Conservation (phyloP, 2,888 invertebrate species). For the Campaea margaritaria region DNA sequence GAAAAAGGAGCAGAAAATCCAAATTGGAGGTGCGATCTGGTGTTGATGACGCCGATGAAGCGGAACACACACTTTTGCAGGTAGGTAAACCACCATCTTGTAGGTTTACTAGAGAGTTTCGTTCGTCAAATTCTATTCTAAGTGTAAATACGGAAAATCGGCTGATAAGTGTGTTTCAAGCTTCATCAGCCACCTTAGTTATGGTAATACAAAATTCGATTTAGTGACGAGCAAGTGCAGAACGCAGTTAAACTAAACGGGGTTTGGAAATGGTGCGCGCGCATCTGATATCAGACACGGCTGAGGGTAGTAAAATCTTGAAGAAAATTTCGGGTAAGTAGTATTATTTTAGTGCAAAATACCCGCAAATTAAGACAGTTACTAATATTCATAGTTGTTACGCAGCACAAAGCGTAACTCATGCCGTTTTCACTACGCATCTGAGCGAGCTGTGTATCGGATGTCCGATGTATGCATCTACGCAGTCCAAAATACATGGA, state of each 20-base stretch:
- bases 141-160: too few relatives aligned
- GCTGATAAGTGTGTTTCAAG: too few relatives aligned
- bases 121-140: background rate
- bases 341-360: background rate
- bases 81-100: slow-evolving; percentile 41
- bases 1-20: slow-evolving; percentile 35
- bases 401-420: too few relatives aligned
- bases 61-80: slow-evolving; percentile 29
- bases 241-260: slow-evolving; percentile 1
- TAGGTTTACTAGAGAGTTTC: background rate
- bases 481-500: too few relatives aligned
- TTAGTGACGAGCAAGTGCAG: background rate
- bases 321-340: background rate
- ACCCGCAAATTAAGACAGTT: background rate
- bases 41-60: slow-evolving; percentile 17
- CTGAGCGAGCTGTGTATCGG: too few relatives aligned
- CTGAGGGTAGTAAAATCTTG: slow-evolving; percentile 7
- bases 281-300: slow-evolving; percentile 8
- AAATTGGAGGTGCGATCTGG: slow-evolving; percentile 32
- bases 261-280: slow-evolving; percentile 11
- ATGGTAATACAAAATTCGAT: background rate
- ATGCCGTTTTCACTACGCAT: too few relatives aligned
- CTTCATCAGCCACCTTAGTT: background rate
- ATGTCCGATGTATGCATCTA: too few relatives aligned
- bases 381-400: too few relatives aligned